These are phyloP conservation scores for Paracyclopina nana DNA, from an alignment of 1,140 invertebrate species.

Conservation along the genomic window DNA sequence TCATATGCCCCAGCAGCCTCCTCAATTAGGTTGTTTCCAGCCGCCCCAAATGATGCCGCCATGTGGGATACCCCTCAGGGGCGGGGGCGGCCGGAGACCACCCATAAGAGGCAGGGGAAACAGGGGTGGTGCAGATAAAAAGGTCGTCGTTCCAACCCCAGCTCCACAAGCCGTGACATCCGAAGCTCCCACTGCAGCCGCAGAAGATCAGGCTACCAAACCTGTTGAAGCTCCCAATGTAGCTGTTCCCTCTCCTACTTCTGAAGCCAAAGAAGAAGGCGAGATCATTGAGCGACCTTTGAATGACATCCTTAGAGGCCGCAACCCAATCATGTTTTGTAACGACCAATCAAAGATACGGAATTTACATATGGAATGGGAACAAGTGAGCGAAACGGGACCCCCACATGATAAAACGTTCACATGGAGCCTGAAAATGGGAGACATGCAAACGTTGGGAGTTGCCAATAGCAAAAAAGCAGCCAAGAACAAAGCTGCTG, in stretches of 20 bases:
- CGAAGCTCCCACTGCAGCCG: neutral
- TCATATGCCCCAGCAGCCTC: too few species aligned
- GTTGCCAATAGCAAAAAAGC: conserved; percentile 2
- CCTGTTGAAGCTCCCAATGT: neutral
- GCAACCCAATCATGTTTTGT: conserved; percentile 6
- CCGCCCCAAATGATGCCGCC: too few species aligned
- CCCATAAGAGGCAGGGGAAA: too few species aligned
- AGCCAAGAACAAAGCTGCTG: conserved; percentile 10
- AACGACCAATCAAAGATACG: conserved; percentile 12
- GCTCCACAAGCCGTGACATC: too few species aligned
- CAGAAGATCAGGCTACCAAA: neutral
- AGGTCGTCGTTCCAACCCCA: too few species aligned
- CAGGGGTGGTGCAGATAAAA: too few species aligned
- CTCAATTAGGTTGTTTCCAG: too few species aligned
- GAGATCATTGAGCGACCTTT: neutral
- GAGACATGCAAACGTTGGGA: neutral
- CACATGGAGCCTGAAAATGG: conserved; percentile 8
- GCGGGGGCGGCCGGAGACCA: too few species aligned
- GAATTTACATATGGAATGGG: conserved; percentile 8
- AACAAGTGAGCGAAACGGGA: conserved; percentile 5
- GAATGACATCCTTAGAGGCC: conserved; percentile 2
- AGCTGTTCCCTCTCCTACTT: neutral
- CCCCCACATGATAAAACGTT: conserved; percentile 8
- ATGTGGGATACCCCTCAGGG: too few species aligned
- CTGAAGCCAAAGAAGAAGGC: too few species aligned